Percentiles rank a stretch among this genome's conserved stretches.
phyloP scores from a whole-genome alignment of 2,113 vertebrate genomes.

The Perca schrenkii region DNA sequence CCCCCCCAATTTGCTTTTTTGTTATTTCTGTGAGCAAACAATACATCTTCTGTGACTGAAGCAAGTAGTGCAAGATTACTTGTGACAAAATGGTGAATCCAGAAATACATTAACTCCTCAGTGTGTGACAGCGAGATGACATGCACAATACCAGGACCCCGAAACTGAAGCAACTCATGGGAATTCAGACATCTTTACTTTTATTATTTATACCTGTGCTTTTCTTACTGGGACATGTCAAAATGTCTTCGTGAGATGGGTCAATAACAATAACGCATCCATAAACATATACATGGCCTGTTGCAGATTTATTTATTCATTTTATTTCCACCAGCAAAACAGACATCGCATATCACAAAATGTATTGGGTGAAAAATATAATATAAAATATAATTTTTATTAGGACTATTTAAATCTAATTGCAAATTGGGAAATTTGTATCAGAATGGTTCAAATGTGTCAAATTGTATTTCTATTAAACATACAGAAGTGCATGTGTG shows the following conservation, averaged over 20 bases:
- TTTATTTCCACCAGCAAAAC: not conserved
- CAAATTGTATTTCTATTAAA: not conserved
- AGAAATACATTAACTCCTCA: not conserved
- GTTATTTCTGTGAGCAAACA: conserved; percentile 5
- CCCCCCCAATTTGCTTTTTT: not conserved
- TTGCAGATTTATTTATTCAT: too few species aligned
- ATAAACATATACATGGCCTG: too few species aligned
- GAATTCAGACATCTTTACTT: too few species aligned
- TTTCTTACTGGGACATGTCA: not conserved
- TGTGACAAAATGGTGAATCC: not conserved
- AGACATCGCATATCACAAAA: not conserved
- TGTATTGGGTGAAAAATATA: too few species aligned
- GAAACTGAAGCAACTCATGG: not conserved
- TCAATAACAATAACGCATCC: not conserved
- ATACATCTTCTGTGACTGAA: not conserved
- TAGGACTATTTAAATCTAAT: not conserved
- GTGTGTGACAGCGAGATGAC: not conserved
- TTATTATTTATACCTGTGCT: not conserved
- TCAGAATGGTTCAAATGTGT: not conserved
- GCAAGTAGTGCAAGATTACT: too few species aligned
- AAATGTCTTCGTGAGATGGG: not conserved
- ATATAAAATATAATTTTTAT: too few species aligned
- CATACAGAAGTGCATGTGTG: not conserved
- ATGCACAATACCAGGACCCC: not conserved
- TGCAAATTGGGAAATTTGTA: not conserved